phyloP scores from a whole-genome alignment of 2,797 vertebrate species.

The Sebastes hopkinsi region DNA sequence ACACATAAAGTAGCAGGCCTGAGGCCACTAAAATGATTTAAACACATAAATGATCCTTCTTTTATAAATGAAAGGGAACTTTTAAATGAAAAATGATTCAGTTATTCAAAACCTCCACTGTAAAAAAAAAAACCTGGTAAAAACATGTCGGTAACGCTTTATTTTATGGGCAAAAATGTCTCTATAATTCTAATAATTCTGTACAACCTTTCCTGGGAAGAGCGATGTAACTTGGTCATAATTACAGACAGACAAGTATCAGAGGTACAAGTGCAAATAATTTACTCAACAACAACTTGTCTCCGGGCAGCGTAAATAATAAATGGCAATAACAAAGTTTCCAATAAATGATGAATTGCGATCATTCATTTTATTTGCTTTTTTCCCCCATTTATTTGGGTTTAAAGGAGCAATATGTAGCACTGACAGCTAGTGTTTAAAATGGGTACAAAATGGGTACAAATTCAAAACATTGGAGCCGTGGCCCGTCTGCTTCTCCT shows the following conservation, averaged over 20 bases:
- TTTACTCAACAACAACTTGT: background rate
- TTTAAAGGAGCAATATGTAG: no score
- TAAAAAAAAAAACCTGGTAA: background rate
- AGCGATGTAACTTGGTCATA: background rate
- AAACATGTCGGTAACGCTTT: background rate
- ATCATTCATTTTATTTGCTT: background rate
- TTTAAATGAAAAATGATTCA: background rate
- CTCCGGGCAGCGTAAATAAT: background rate
- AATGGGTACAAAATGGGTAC: no score
- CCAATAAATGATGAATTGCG: background rate
- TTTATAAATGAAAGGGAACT: background rate
- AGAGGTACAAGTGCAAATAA: background rate
- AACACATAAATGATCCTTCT: background rate
- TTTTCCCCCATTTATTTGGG: background rate
- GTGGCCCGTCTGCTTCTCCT: no score
- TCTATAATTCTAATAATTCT: background rate
- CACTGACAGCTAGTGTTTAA: no score
- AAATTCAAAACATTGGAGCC: no score
- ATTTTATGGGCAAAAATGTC: background rate
- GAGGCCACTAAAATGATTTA: background rate
- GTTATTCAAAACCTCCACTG: background rate
- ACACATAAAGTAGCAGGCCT: background rate
- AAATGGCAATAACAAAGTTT: background rate
- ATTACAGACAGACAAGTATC: background rate
- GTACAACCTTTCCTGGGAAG: background rate